Evolutionary conservation across 1,140 invertebrate species (phyloP).

Genomic region (Drosophila tani): DNA sequence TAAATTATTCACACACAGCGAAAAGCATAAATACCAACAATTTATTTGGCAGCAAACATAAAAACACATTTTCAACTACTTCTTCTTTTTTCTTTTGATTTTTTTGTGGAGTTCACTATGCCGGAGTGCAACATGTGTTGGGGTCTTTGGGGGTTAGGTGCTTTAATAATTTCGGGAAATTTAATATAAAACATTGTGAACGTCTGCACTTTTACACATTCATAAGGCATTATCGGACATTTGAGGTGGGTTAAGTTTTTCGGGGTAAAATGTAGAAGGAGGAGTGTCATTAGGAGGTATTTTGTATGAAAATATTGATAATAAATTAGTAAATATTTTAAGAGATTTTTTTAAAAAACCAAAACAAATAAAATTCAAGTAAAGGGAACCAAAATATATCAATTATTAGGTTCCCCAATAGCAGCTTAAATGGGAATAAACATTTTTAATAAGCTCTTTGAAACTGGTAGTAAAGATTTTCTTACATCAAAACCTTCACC

Average conservation of each 20-base stretch:
- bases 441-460: neutral
- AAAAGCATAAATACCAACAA: conserved; percentile 74
- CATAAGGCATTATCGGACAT: conserved; percentile 27
- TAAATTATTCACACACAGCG: conserved; percentile 68
- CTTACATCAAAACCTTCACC: neutral
- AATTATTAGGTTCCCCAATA: no score
- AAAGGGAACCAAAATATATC: no score
- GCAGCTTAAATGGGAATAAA: no score
- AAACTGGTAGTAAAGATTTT: neutral
- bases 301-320: neutral
- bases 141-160: conserved; percentile 35
- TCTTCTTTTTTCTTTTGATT: conserved; percentile 17
- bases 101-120: neutral
- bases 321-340: no score
- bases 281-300: neutral
- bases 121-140: conserved; percentile 39
- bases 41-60: conserved; percentile 71
- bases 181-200: conserved; percentile 75
- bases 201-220: conserved; percentile 44
- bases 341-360: no score
- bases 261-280: neutral
- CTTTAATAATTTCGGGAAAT: conserved; percentile 60
- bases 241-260: conserved; percentile 1
- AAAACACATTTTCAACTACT: conserved; percentile 48
- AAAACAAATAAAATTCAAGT: no score